Evolutionary conservation across 2,888 invertebrate species (phyloP).

Genomic region (Lacanobia wlatinum): DNA sequence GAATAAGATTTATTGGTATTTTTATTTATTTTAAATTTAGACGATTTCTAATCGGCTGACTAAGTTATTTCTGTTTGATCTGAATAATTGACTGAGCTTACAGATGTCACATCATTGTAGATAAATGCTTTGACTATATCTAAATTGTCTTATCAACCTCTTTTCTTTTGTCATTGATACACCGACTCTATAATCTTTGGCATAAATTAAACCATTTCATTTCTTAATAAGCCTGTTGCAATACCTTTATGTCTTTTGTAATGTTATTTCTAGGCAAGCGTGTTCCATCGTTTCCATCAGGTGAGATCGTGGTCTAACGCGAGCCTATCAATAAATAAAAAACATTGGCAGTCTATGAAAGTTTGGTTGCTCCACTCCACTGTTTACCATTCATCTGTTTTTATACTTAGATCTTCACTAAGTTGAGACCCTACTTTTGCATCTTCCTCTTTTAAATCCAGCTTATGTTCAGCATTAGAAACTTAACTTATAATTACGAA

Average conservation of each 20-base stretch:
- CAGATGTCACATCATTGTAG: conserved; percentile 36
- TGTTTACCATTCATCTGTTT: no score
- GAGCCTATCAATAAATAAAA: no score
- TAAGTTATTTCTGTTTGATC: conserved; percentile 59
- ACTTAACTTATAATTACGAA: conserved; percentile 26
- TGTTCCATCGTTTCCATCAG: no score
- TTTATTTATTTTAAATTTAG: conserved; percentile 60
- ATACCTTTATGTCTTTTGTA: not conserved
- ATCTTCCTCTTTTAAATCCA: not conserved
- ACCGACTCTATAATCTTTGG: not conserved
- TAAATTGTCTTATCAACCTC: conserved; percentile 26
- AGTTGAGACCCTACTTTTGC: no score
- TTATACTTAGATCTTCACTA: no score
- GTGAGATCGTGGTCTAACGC: no score
- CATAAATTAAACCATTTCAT: not conserved
- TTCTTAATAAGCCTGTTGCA: not conserved
- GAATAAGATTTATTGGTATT: conserved; percentile 62
- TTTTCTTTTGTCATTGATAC: conserved; percentile 6
- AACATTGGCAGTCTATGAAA: not conserved
- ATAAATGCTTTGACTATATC: conserved; percentile 23
- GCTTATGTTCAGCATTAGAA: not conserved
- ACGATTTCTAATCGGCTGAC: conserved; percentile 57
- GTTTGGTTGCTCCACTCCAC: not conserved
- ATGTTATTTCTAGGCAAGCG: no score
- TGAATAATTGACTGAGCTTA: conserved; percentile 51